A percentile compares a stretch with the other conserved stretches of the same genome.
These are phyloP conservation scores for Spisula solida DNA, from an alignment of 2,888 invertebrate species.

Conservation along the genomic window DNA sequence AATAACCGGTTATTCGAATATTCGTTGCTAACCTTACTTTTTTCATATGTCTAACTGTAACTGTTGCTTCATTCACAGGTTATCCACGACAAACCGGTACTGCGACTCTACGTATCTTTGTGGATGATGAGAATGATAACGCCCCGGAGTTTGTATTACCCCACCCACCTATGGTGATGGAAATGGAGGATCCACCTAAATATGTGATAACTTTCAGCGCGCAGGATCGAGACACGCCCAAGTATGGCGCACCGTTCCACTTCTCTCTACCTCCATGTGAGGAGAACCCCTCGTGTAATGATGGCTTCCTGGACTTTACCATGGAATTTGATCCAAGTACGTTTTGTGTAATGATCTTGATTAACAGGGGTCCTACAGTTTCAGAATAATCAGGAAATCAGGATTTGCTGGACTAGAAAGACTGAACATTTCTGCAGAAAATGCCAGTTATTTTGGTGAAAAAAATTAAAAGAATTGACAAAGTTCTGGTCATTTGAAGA, in stretches of 20 bases:
- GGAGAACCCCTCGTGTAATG: slow-evolving; percentile 92
- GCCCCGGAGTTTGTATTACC: slow-evolving; percentile 94
- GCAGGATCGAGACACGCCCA: slow-evolving; percentile 83
- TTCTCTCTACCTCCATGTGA: slow-evolving; percentile 87
- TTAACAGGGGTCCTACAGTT: too few species aligned
- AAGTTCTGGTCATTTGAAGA: too few species aligned
- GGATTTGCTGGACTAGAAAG: too few species aligned
- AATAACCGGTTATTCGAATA: too few species aligned
- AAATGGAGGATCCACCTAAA: slow-evolving; percentile 65
- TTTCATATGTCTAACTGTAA: background rate
- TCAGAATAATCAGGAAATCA: too few species aligned
- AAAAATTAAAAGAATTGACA: too few species aligned
- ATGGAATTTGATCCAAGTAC: slow-evolving; percentile 98
- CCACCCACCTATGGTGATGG: slow-evolving; percentile 87
- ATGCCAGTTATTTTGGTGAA: too few species aligned
- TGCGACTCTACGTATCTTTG: slow-evolving; percentile 96
- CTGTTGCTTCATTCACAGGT: slow-evolving; percentile 69
- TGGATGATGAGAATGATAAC: slow-evolving; percentile 99
- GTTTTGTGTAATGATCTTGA: slow-evolving; percentile 83
- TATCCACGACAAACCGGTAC: slow-evolving; percentile 90
- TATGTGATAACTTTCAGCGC: slow-evolving; percentile 80
- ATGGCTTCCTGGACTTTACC: slow-evolving; percentile 90
- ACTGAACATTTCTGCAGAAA: too few species aligned
- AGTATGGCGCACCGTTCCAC: slow-evolving; percentile 91
- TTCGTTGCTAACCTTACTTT: too few species aligned